These are phyloP conservation scores for Anabacerthia variegaticeps DNA, from an alignment of 2,797 vertebrate genomes.

Conservation along the genomic window DNA sequence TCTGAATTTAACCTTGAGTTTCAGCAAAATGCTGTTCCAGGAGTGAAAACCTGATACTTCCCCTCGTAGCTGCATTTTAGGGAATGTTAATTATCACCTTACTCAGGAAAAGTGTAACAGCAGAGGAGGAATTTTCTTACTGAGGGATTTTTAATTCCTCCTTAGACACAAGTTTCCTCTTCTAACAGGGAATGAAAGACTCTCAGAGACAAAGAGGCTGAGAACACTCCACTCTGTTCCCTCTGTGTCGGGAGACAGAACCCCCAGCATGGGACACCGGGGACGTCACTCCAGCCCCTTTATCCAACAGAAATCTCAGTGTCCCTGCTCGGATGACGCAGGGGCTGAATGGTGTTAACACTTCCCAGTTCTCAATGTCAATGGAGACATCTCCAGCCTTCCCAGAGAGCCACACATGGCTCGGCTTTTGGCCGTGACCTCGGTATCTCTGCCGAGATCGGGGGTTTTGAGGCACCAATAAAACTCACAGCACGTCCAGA, in stretches of 20 bases:
- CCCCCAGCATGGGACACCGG: accelerated
- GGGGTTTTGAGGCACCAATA: background rate
- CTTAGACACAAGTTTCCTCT: background rate
- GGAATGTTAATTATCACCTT: background rate
- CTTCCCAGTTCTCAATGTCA: background rate
- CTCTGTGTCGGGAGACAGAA: background rate
- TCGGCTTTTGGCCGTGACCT: background rate
- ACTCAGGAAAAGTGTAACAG: background rate
- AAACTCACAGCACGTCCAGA: accelerated
- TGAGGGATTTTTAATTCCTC: background rate
- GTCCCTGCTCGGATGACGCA: background rate
- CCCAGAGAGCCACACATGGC: background rate
- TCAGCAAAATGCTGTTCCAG: background rate
- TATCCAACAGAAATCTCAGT: background rate
- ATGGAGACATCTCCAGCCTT: background rate
- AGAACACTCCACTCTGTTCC: accelerated
- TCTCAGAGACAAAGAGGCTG: background rate
- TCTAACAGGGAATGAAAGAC: background rate
- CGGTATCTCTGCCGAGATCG: background rate
- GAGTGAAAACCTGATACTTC: background rate
- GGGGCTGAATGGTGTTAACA: background rate
- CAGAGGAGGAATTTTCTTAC: background rate
- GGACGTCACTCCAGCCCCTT: accelerated
- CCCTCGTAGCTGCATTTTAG: background rate
- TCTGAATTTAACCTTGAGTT: background rate